Percentiles rank a stretch among this genome's conserved stretches.
These are phyloP conservation scores for Ladona fulva DNA, from an alignment of 1,140 invertebrate species.

Conservation along the genomic window DNA sequence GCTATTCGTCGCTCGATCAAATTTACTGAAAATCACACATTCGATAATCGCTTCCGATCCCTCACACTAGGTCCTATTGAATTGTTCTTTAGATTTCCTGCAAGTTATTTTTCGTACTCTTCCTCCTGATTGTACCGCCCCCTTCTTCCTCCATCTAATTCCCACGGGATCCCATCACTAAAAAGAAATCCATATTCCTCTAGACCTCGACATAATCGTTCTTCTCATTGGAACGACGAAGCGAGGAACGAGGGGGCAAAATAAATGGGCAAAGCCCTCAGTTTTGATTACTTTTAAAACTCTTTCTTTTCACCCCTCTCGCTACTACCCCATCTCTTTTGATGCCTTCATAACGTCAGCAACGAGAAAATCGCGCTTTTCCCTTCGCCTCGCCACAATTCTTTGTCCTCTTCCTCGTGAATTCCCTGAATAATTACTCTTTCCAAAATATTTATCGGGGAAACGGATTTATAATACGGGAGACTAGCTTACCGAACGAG, in stretches of 20 bases:
- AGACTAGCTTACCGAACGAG: neutral
- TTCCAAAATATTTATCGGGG: neutral
- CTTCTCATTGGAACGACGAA: slow-evolving; percentile 11
- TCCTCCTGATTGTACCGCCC: no score
- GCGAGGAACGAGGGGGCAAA: slow-evolving; percentile 13
- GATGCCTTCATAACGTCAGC: neutral
- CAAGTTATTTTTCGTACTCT: no score
- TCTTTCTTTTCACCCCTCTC: neutral
- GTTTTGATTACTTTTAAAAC: neutral
- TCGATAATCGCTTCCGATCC: no score
- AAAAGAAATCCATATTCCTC: no score
- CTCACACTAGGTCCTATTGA: no score
- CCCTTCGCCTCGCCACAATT: neutral
- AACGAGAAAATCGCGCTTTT: neutral
- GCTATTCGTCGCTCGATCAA: no score
- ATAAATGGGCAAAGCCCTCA: slow-evolving; percentile 20
- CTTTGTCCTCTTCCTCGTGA: neutral
- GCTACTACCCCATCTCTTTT: neutral
- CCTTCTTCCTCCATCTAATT: no score
- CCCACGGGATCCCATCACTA: no score
- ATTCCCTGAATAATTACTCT: neutral
- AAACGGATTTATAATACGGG: neutral
- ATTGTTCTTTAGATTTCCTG: no score
- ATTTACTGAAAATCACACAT: no score
- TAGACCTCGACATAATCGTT: neutral